Evolutionary conservation across 2,797 vertebrate genomes (phyloP), one percentile per base, ranked within the genome.

Genomic region (Cetoscarus ocellatus): DNA sequence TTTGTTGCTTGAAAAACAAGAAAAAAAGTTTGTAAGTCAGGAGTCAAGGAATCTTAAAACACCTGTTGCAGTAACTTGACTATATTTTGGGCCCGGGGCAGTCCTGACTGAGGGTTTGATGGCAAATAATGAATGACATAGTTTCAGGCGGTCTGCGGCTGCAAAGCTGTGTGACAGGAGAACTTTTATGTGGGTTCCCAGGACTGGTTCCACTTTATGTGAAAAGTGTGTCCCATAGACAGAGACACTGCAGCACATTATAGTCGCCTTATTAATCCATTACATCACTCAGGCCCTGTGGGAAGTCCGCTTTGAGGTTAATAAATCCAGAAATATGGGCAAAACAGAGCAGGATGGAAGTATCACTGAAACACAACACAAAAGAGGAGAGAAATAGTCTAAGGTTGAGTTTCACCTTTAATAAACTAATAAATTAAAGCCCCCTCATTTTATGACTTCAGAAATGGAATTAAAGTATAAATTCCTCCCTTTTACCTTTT

Each of bases 391-490:
- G 77, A 83, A 85, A 86, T 67, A 74, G 70, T 82, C 68, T 65
- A 61, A 63, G 59, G 71, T 85, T 62, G 79, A 75, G 78, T 88
- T 91, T 86, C 79, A 85, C 80, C 88, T 88, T 90, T 91, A 92
- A 90, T 91, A 94, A 90, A 92, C 83, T 79, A 84, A 89, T 92
- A 90, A 90, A 93, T 90, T 88, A 90, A 90, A 44, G 75, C 70
- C 54, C 14, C 70, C 64, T 34, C 77, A 39, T 87, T 91, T 92
- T 92, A 91, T 88, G 85, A 91, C 88, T 84, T 87, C 74, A 89
- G 89, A 92, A 93, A 92, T 91, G 84, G 90, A 92, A 93, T 93
- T 92, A 93, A 93, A 92, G 89, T 88, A 92, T 91, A 91, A 92
- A 93, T 92, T 90, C 85, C 86, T 92, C 85, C 88, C 85, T 91